Evolutionary conservation across 2,113 vertebrate species (phyloP), one percentile per base, ranked within the genome.

Genomic region (Anguilla japonica): DNA sequence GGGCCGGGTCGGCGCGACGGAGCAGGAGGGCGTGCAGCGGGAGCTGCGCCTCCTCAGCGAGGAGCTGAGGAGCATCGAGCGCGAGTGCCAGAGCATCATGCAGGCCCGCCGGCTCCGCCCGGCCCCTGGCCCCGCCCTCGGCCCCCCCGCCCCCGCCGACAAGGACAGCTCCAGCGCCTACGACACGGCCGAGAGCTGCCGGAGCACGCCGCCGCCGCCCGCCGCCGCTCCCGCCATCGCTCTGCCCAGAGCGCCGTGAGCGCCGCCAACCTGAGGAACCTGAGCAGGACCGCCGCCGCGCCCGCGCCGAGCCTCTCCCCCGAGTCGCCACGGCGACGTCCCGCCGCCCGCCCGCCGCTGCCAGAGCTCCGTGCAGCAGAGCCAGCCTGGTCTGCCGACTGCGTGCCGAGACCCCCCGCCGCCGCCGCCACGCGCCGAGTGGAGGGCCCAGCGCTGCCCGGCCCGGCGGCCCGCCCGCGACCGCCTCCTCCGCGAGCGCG

Each of bases 141-240:
- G 75, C 67, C 85, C 11, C 67, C 85, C 11, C 88, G 91, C 5
- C 82, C 89, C 40, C 75, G 87, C 98, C 0, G 97, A 98, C 91
- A 99, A 98, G 90, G 98, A 99, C 92, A 98, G 96, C 89, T 99
- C 98, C 43, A 99, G 98, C 22, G 97, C 98, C 83, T 99, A 99
- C 90, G 98, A 99, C 90, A 98, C 97, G 0, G 98, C 98, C 0
- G 98, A 99, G 90, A 99, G 98, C 90, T 97, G 97, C 85, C 95
- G 98, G 87, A 98, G 97, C 43, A 98, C 97, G 0, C 98, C 98
- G 0, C 89, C 98, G 8, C 5, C 5, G 96, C 96, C 0, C 92
- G 96, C 85, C 97, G 98, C 88, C 94, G 93, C 40, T 99, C 98
- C 15, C 96, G 97, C 0, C 97, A 85, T 15, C 97, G 95, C 82